Conservation (phyloP, 2,113 vertebrate genomes). For the Corapipo altera region DNA sequence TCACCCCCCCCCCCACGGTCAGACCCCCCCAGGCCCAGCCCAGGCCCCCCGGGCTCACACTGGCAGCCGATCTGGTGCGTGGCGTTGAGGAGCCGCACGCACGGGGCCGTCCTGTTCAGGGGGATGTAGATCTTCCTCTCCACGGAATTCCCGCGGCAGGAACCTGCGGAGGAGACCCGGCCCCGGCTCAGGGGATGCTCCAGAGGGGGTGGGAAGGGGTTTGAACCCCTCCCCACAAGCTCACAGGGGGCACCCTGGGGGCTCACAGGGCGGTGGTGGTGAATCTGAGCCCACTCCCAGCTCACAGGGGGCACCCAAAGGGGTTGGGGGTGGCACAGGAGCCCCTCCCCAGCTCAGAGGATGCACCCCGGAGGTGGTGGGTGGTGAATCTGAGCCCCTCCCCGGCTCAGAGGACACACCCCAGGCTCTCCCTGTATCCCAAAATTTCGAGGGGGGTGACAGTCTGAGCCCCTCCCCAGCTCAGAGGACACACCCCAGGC, state of each 20-base stretch:
- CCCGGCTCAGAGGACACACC: no score
- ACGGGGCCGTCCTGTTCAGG: constrained; percentile 85
- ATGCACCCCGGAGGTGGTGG: no score
- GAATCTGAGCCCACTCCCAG: background rate
- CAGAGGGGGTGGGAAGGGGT: background rate
- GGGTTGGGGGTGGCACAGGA: no score
- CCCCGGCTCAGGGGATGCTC: background rate
- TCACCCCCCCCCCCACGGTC: background rate
- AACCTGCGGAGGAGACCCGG: constrained; percentile 11
- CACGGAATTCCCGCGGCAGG: constrained; percentile 80
- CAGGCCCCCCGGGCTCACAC: constrained; percentile 75
- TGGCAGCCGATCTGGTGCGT: constrained; percentile 98
- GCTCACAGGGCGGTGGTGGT: no score
- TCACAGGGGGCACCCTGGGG: no score
- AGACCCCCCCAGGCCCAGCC: background rate
- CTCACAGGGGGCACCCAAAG: background rate
- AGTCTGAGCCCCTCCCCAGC: no score
- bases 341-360: background rate
- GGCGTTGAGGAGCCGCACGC: constrained; percentile 92
- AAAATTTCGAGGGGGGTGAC: background rate
- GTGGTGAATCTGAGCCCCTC: background rate
- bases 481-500: background rate
- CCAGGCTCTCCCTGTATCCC: no score
- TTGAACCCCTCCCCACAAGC: no score
- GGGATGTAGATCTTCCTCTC: constrained; percentile 93